A percentile compares a stretch with the other conserved stretches of the same genome.
These are phyloP conservation scores for Varanus komodoensis DNA, from an alignment of 2,113 vertebrate species.

Conservation along the genomic window DNA sequence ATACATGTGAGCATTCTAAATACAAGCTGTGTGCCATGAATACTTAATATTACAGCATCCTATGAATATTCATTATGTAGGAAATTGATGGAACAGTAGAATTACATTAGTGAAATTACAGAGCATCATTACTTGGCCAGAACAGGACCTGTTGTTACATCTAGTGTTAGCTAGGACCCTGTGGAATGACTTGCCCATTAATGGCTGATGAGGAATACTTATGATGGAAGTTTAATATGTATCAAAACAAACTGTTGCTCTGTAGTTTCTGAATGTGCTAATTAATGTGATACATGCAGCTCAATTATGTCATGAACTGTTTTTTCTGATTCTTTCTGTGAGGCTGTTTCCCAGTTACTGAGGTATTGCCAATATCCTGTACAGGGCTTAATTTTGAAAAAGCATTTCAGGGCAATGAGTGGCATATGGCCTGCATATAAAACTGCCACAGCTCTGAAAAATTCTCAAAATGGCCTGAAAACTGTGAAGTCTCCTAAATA, in stretches of 20 bases:
- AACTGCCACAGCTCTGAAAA: background rate
- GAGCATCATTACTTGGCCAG: background rate
- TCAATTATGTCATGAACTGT: background rate
- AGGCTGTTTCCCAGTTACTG: background rate
- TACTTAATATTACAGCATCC: background rate
- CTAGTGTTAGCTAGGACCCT: background rate
- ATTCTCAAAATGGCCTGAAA: too few relatives aligned
- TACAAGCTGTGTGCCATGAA: background rate
- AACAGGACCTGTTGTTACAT: background rate
- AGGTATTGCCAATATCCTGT: background rate
- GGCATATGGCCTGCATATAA: too few relatives aligned
- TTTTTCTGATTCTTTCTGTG: background rate
- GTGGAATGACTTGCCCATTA: background rate
- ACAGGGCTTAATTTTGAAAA: background rate
- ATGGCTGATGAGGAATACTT: background rate
- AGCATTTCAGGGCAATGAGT: background rate
- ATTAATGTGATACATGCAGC: background rate
- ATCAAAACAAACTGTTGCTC: background rate
- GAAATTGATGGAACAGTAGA: background rate
- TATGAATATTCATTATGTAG: background rate
- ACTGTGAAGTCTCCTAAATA: too few relatives aligned
- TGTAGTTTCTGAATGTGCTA: background rate
- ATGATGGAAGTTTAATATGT: background rate
- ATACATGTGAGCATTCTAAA: background rate
- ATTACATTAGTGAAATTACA: background rate